Conservation (phyloP, 2,888 invertebrate genomes). For the Palloptera scutellata region DNA sequence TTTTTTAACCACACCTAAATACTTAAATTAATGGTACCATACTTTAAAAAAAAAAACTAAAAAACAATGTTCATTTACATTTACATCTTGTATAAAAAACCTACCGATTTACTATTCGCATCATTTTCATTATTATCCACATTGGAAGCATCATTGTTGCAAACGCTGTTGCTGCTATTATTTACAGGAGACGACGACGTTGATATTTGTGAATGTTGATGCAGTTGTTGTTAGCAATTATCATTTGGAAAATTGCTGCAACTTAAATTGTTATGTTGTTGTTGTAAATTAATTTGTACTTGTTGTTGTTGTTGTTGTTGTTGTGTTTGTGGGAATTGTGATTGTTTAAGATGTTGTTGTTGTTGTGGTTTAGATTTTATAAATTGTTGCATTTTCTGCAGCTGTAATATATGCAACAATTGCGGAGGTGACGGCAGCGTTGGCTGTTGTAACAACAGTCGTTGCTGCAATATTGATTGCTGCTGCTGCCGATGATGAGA, state of each 20-base stretch:
- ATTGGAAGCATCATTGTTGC: background rate
- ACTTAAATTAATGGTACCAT: too few species aligned
- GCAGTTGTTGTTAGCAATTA: constrained; percentile 41
- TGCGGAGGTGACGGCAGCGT: background rate
- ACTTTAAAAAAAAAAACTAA: too few species aligned
- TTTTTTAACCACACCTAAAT: too few species aligned
- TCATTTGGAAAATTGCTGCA: constrained; percentile 33
- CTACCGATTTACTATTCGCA: constrained; percentile 28
- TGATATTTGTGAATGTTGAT: constrained; percentile 27
- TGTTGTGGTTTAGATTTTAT: constrained; percentile 30
- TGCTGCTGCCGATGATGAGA: constrained; percentile 24
- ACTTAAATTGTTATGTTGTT: constrained; percentile 16
- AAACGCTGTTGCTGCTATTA: constrained; percentile 3
- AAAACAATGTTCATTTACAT: too few species aligned
- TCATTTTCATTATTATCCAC: constrained; percentile 16
- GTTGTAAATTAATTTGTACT: constrained; percentile 24
- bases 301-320: constrained; percentile 39
- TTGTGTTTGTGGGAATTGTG: constrained; percentile 31
- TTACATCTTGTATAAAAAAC: background rate
- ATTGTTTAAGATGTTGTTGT: constrained; percentile 23
- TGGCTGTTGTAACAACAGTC: constrained; percentile 40
- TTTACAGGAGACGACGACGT: constrained; percentile 15
- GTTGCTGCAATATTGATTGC: constrained; percentile 29
- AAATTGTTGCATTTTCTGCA: constrained; percentile 40
- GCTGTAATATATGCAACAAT: constrained; percentile 38